Evolutionary conservation across 2,888 invertebrate genomes (phyloP).

Genomic region (Nipponacmea schrenckii): DNA sequence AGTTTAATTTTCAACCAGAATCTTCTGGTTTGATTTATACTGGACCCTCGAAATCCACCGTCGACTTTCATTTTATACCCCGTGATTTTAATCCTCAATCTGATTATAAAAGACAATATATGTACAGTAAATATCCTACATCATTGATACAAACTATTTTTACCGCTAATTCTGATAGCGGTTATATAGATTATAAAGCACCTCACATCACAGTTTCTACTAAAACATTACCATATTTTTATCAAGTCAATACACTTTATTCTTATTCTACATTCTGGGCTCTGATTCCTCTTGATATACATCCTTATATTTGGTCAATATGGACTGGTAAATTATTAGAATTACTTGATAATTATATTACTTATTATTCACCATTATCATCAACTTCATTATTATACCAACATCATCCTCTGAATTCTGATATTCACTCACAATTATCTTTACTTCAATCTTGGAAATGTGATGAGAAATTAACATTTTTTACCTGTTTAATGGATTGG

Average conservation of each 20-base stretch:
- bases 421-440: neutral
- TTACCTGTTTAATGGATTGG: neutral
- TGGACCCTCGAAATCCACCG: neutral
- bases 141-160: neutral
- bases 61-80: neutral
- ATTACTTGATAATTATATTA: neutral
- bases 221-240: neutral
- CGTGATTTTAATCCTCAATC: neutral
- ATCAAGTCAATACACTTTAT: neutral
- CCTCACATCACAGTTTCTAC: neutral
- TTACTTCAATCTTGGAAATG: neutral
- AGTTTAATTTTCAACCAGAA: neutral
- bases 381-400: no score
- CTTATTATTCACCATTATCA: neutral
- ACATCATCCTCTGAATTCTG: neutral
- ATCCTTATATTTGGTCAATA: neutral
- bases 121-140: neutral
- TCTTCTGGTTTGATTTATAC: neutral
- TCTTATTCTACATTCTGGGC: slow-evolving; percentile 2
- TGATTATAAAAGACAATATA: neutral
- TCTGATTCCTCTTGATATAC: neutral
- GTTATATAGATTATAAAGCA: neutral
- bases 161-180: neutral
- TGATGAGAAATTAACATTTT: neutral
- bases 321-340: neutral